phyloP scores from a whole-genome alignment of 2,113 vertebrate genomes.

The Rhinoderma darwinii region DNA sequence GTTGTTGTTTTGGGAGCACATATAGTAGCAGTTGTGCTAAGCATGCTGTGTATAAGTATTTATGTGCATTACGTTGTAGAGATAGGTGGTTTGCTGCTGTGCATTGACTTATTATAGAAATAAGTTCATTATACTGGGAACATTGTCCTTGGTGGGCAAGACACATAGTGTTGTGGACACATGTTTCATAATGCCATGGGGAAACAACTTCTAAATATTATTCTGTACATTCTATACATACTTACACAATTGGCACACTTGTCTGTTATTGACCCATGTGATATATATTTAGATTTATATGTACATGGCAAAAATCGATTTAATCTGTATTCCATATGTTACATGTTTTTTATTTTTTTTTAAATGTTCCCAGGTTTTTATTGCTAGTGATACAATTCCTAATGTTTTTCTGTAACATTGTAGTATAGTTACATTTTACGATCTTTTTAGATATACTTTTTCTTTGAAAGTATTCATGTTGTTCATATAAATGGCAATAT shows the following conservation, averaged over 20 bases:
- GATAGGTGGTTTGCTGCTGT: too few species aligned
- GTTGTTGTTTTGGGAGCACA: too few species aligned
- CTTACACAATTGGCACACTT: not conserved
- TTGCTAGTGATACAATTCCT: not conserved
- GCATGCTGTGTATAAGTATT: too few species aligned
- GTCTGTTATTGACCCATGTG: constrained; percentile 1
- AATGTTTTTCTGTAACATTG: not conserved
- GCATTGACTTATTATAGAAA: too few species aligned
- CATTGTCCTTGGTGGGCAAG: too few species aligned
- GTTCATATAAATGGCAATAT: not conserved
- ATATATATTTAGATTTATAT: not conserved
- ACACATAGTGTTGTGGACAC: too few species aligned
- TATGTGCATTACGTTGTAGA: too few species aligned
- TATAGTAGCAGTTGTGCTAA: too few species aligned
- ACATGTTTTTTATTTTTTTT: not conserved
- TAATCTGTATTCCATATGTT: constrained; percentile 13
- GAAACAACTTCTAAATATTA: not conserved
- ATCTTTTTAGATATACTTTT: not conserved
- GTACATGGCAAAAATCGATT: not conserved
- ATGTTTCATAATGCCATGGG: too few species aligned
- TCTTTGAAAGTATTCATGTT: constrained; percentile 12
- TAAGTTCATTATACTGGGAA: too few species aligned
- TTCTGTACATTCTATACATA: not conserved
- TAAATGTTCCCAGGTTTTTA: not conserved
- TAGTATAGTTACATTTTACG: not conserved